A percentile compares a stretch with the other conserved stretches of the same genome.
phyloP scores from a whole-genome alignment of 2,888 invertebrate genomes.

The Dryocosmus kuriphilus region DNA sequence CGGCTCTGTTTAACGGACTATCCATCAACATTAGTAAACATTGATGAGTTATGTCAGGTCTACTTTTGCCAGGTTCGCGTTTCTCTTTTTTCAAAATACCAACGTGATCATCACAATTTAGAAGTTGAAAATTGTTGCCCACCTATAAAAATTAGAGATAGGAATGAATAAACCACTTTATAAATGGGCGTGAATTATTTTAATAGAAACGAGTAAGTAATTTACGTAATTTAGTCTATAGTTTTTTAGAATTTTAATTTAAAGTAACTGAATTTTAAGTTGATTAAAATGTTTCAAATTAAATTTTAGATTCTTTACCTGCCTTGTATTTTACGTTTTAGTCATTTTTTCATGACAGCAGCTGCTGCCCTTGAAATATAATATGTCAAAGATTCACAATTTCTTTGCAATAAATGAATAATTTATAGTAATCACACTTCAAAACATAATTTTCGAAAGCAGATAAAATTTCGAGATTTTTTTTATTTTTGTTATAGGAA shows the following conservation, averaged over 20 bases:
- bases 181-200: background rate
- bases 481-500: background rate
- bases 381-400: too few relatives aligned
- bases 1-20: constrained; percentile 97
- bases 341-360: too few relatives aligned
- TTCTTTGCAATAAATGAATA: background rate
- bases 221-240: too few relatives aligned
- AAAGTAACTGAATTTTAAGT: too few relatives aligned
- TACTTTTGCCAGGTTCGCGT: constrained; percentile 90
- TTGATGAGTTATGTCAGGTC: constrained; percentile 99
- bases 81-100: constrained; percentile 91
- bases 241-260: too few relatives aligned
- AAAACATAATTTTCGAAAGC: background rate
- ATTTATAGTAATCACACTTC: background rate
- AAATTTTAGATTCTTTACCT: too few relatives aligned
- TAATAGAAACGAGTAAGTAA: background rate
- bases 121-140: constrained; percentile 91
- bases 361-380: too few relatives aligned
- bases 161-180: constrained; percentile 17
- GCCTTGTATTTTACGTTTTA: too few relatives aligned
- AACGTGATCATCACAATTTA: constrained; percentile 96
- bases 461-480: background rate
- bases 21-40: constrained; percentile 98
- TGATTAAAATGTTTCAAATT: too few relatives aligned
- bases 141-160: constrained; percentile 79